Conservation (phyloP, 2,113 vertebrate species). For the Leptobrachium ailaonicum region DNA sequence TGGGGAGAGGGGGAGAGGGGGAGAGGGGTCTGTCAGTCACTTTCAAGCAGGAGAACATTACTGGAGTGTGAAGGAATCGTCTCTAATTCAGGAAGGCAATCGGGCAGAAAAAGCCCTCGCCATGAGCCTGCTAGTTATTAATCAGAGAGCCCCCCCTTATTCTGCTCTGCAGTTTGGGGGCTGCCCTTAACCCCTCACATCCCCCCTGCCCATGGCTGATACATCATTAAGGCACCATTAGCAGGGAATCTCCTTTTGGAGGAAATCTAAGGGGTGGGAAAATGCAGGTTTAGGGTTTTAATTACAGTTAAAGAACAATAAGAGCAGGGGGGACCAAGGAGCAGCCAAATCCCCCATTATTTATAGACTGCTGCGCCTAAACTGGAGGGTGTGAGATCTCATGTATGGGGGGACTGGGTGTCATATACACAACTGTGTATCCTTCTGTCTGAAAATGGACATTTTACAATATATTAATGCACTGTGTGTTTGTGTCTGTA, state of each 20-base stretch:
- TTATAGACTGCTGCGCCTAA: no score
- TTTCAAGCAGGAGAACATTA: conserved; percentile 88
- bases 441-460: no score
- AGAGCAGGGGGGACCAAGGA: no score
- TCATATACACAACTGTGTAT: no score
- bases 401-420: no score
- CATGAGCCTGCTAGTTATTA: conserved; percentile 85
- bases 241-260: conserved; percentile 40
- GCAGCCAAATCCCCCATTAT: no score
- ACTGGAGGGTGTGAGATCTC: no score
- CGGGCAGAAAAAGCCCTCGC: conserved; percentile 85
- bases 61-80: conserved; percentile 90
- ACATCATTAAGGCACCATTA: conserved; percentile 63
- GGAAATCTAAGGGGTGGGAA: neutral
- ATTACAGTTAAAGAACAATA: neutral
- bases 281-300: neutral
- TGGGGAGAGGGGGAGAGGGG: conserved; percentile 74
- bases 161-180: conserved; percentile 24
- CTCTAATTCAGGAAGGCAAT: conserved; percentile 87
- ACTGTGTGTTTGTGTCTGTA: no score
- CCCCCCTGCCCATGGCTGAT: conserved; percentile 57
- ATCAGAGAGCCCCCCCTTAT: conserved; percentile 71
- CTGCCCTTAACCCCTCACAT: conserved; percentile 32
- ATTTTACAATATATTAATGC: no score
- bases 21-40: conserved; percentile 84